Evolutionary conservation across 2,888 invertebrate genomes (phyloP).

Genomic region (Sesia bembeciformis): DNA sequence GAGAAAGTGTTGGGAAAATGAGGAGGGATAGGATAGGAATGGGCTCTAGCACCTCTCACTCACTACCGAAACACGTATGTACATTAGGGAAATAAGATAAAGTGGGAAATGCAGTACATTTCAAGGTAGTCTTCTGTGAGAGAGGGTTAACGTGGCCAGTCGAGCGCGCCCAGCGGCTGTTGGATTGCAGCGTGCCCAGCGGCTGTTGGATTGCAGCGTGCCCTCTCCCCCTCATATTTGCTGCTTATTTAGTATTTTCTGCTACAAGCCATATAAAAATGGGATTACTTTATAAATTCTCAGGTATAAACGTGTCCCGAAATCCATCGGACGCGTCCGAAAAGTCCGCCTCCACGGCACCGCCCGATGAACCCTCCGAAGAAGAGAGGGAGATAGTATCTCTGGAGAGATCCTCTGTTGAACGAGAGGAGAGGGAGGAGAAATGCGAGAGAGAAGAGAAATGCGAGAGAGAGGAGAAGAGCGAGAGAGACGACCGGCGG

Average conservation of each 20-base stretch:
- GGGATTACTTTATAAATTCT: not conserved
- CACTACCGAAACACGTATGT: too few relatives aligned
- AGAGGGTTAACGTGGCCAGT: too few relatives aligned
- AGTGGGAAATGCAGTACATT: too few relatives aligned
- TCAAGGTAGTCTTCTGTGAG: too few relatives aligned
- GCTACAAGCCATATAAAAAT: not conserved
- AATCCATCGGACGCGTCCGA: conserved; percentile 63
- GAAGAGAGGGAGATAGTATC: conserved; percentile 7
- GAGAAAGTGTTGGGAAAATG: too few relatives aligned
- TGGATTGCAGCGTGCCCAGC: too few relatives aligned
- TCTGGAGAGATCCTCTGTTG: conserved; percentile 3
- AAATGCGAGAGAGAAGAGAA: conserved; percentile 17
- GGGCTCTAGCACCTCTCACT: too few relatives aligned
- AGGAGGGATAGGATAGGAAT: too few relatives aligned
- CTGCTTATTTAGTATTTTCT: not conserved
- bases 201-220: too few relatives aligned
- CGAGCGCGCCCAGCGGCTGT: too few relatives aligned
- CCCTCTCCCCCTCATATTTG: too few relatives aligned
- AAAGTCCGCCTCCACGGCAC: conserved; percentile 22
- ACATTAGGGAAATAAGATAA: too few relatives aligned
- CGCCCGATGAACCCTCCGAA: not conserved
- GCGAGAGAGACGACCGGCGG: not conserved
- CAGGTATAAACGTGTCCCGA: conserved; percentile 56
- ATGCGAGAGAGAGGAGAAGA: conserved; percentile 18
- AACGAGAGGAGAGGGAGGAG: conserved; percentile 16